Percentiles rank a stretch among this genome's conserved stretches.
These are phyloP conservation scores for Tyria jacobaeae DNA, from an alignment of 2,888 invertebrate genomes.

Conservation along the genomic window DNA sequence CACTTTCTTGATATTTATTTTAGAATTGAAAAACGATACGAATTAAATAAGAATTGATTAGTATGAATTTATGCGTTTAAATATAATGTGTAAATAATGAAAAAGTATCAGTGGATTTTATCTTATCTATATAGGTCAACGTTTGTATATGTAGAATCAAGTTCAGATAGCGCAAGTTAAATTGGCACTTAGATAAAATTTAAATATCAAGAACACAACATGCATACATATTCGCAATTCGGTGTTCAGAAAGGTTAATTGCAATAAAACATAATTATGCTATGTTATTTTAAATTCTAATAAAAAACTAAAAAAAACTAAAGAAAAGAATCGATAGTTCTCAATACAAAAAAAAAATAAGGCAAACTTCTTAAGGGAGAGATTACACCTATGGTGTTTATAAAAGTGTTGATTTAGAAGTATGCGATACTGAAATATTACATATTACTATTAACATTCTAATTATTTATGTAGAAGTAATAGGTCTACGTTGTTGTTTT, in stretches of 20 bases:
- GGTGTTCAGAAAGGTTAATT: not conserved
- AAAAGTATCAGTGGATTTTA: not conserved
- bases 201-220: not conserved
- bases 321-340: too few species aligned
- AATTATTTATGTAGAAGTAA: not conserved
- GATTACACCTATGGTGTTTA: not conserved
- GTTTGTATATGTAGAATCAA: not conserved
- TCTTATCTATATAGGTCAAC: constrained; percentile 1
- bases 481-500: not conserved
- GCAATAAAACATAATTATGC: not conserved
- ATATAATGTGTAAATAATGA: not conserved
- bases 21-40: not conserved
- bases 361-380: not conserved
- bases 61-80: not conserved
- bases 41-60: not conserved
- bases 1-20: constrained; percentile 17
- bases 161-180: not conserved
- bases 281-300: too few species aligned
- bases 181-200: not conserved
- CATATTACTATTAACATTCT: not conserved
- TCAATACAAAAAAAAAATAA: too few species aligned
- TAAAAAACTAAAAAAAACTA: too few species aligned
- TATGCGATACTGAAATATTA: not conserved
- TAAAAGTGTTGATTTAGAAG: not conserved
- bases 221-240: not conserved